Conservation (phyloP, 2,888 invertebrate species). For the Thysanoteuthis rhombus region DNA sequence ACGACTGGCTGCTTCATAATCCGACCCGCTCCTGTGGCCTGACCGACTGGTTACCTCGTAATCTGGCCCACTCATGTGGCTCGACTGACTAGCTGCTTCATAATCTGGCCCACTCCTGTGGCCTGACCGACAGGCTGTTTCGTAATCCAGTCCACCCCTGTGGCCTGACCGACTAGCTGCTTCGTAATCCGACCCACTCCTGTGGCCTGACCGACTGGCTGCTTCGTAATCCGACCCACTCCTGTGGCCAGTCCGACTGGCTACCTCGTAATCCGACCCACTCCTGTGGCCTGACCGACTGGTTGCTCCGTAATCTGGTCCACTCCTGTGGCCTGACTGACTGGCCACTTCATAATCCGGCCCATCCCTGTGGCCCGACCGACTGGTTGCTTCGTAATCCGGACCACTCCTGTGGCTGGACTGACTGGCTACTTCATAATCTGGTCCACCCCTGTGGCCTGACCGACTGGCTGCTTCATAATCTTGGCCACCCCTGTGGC, state of each 20-base stretch:
- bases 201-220: background rate
- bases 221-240: background rate
- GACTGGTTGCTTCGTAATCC: background rate
- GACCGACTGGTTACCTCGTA: background rate
- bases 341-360: background rate
- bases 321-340: background rate
- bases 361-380: no score
- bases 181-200: background rate
- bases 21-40: no score
- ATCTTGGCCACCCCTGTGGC: background rate
- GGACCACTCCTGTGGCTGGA: no score
- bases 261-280: background rate
- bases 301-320: background rate
- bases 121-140: background rate
- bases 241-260: background rate
- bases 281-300: background rate
- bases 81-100: no score
- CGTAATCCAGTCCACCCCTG: background rate
- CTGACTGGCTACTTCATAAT: background rate
- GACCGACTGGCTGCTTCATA: background rate
- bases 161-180: background rate
- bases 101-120: no score
- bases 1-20: background rate
- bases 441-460: no score
- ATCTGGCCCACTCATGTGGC: no score